Evolutionary conservation across 2,888 invertebrate genomes (phyloP), one percentile per base, ranked within the genome.

Genomic region (Lasioglossum figueresi): DNA sequence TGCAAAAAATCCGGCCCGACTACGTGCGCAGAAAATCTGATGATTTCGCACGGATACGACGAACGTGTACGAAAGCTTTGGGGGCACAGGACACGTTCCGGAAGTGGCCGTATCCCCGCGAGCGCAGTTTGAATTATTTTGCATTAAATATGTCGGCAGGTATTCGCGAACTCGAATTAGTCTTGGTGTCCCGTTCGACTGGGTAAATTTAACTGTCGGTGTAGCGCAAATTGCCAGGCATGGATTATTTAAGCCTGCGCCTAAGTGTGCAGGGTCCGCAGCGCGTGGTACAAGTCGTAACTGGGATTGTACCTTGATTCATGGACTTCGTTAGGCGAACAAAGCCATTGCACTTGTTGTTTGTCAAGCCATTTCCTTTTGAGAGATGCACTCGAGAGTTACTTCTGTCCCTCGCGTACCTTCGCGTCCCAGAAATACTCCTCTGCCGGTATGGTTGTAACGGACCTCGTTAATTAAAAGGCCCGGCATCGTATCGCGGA

Each of bases 361-460:
- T 87, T 87, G 86, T 72, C 86, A 59, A 85, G 86, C 83, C 86
- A 86, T 85, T 86, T 85, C 85, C 86, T 85, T 86, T 85, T 82
- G 76, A 85, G 79, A 82, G 86, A 82, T 85, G 66, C 79, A 59
- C 79, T 86, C 76, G 59, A 84, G 78, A 75, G 76, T 82, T 84
- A 76, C 80, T 71, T 72, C 75, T 82, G 76, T 74, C 56, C 85
- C 82, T 86, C 48, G 78, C 70, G 75, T 84, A 75, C 85, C 78
- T 66, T 72, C 72, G 40, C 63, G 66, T 68, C 75, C 85, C 56
- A 85, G 84, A 85, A 81, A 85, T 84, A 85, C 73, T 84, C 77
- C 80, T 78, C 75, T 75, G 48, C 43, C 74, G 40, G 12, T 43
- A 34, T 59, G 66, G n/a, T 14, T 19, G 43, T 45, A 77, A 80